These are phyloP conservation scores for Brevimyrus niger DNA, from an alignment of 2,113 vertebrate genomes.

Conservation along the genomic window DNA sequence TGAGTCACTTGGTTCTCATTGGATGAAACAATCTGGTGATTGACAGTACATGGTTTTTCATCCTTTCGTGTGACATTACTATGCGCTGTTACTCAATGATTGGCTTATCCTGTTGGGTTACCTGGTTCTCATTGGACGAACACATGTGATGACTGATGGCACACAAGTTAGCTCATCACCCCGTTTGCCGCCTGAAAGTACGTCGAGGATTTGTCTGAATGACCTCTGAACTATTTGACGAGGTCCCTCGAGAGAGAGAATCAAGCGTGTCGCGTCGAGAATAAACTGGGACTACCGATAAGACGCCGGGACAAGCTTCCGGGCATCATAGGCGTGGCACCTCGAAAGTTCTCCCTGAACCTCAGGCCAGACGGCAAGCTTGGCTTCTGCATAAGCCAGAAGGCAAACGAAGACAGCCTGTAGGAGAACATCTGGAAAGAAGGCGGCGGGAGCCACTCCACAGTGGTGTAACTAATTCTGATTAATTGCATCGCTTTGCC, in stretches of 20 bases:
- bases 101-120: neutral
- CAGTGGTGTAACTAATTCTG: constrained; percentile 9
- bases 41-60: neutral
- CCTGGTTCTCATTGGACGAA: neutral
- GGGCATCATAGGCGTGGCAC: neutral
- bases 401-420: neutral
- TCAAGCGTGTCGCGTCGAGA: neutral
- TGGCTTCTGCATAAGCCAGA: neutral
- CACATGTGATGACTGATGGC: neutral
- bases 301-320: neutral
- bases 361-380: neutral
- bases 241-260: neutral
- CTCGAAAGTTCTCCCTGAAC: neutral
- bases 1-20: neutral
- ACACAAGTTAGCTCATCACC: neutral
- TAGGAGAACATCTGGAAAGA: constrained; percentile 1
- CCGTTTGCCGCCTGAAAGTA: neutral
- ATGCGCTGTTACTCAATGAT: neutral
- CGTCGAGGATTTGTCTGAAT: neutral
- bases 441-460: neutral
- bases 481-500: constrained; percentile 2
- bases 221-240: neutral
- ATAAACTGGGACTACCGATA: neutral
- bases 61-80: neutral
- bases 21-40: neutral